These are phyloP conservation scores for Axinella damicornis DNA, from an alignment of 37 sponge, comb jelly and placozoan species.

Conservation along the genomic window DNA sequence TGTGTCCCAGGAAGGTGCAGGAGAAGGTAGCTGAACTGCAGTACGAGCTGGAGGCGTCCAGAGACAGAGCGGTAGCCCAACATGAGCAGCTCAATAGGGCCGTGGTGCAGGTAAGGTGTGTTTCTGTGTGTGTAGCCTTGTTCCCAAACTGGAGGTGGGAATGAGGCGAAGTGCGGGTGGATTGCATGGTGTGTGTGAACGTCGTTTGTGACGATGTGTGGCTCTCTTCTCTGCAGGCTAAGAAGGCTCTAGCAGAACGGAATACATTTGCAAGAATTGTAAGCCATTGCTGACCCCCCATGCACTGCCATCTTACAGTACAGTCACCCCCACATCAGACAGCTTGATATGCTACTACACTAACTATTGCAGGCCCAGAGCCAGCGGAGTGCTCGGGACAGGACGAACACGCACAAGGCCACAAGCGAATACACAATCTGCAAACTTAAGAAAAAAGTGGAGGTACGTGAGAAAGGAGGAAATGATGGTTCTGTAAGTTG, in stretches of 20 bases:
- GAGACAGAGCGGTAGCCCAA: slow-evolving; percentile 41
- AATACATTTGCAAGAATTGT: slow-evolving; percentile 59
- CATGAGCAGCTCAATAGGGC: slow-evolving; percentile 48
- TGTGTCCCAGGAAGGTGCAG: not conserved
- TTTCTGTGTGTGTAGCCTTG: no score
- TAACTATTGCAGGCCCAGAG: not conserved
- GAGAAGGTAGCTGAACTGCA: slow-evolving; percentile 29
- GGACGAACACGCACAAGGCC: not conserved
- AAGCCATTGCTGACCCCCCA: not conserved
- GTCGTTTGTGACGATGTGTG: no score
- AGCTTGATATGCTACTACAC: no score
- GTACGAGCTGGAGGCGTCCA: slow-evolving; percentile 53
- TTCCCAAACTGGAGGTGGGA: no score
- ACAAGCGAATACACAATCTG: not conserved
- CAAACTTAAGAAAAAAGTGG: not conserved
- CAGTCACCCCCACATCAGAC: no score
- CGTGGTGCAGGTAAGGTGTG: slow-evolving; percentile 28
- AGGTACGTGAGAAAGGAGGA: not conserved
- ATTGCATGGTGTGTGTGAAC: no score
- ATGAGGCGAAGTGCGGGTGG: no score
- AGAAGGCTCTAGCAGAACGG: slow-evolving; percentile 63
- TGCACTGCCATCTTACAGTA: no score
- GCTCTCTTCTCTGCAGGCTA: slow-evolving; percentile 7
- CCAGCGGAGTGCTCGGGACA: slow-evolving; percentile 9
- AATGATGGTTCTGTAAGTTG: no score